Conservation (phyloP, 2,113 vertebrate genomes). For the Carettochelys insculpta region DNA sequence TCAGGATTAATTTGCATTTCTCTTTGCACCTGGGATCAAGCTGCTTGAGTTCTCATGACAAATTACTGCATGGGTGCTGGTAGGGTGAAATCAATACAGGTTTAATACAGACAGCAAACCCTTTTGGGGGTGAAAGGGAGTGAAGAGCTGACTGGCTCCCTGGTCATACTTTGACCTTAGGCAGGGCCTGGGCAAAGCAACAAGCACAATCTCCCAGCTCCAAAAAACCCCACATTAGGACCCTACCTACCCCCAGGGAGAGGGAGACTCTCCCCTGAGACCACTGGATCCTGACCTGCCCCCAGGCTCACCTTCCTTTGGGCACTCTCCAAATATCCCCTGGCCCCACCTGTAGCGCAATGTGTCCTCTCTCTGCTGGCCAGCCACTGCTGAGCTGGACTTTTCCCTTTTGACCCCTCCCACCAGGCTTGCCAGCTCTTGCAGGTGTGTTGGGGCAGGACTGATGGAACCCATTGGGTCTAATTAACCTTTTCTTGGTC, state of each 20-base stretch:
- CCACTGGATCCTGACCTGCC: background rate
- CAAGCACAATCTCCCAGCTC: background rate
- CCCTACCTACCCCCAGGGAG: background rate
- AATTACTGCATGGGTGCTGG: background rate
- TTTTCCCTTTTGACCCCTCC: background rate
- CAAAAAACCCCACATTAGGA: background rate
- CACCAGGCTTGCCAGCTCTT: background rate
- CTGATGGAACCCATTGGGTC: background rate
- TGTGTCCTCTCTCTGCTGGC: background rate
- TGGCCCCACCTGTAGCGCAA: background rate
- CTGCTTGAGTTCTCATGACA: background rate
- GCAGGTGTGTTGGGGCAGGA: background rate
- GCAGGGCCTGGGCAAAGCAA: background rate
- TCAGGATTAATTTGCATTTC: background rate
- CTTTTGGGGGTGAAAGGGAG: background rate
- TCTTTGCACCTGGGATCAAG: background rate
- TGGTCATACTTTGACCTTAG: background rate
- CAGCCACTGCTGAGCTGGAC: background rate
- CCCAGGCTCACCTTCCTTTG: background rate
- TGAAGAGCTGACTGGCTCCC: background rate
- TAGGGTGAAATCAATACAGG: background rate
- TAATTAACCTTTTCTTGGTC: background rate
- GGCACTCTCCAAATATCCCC: background rate
- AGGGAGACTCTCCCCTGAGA: background rate
- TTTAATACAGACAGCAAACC: background rate